Base-by-base conservation (phyloP, 2,797 vertebrate genomes). In the Momotus momota region DNA sequence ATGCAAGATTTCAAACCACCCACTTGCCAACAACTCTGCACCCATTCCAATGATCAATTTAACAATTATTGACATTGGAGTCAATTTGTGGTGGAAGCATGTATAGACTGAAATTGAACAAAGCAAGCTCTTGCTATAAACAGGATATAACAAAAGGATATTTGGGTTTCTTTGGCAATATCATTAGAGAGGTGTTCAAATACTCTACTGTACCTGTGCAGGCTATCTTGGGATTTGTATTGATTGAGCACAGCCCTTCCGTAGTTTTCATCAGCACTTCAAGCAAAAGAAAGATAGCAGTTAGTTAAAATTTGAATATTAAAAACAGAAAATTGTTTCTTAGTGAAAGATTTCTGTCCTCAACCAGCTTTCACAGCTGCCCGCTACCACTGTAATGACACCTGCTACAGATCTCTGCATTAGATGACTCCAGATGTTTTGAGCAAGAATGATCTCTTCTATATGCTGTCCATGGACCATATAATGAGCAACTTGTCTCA, bases 261-360 rank as follows among this genome's bases (percentile, higher is more conserved):
- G 23, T 98, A 99, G 97, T 99, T 99, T 95, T 99, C 98, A 90
- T 99, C 98, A 61, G 64, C 94, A 78, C 99, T 99, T 96, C 65
- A 96, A 96, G 73, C 18, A 96, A 95, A 96, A 97, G 17, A 75
- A 81, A 93, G 60, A 88, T 10, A 97, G 19, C 5, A 8, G 46
- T 92, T 94, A 43, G 18, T 79, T 83, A 86, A 92, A 77, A 87
- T 72, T 35, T 43, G 17, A 86, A 64, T 46, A 82, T 48, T 75
- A 85, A 81, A 94, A 81, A 69, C 3, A 88, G 25, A 46, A 70
- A 46, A 48, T 38, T 11, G 14, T 58, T 90, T 54, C 48, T 51
- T 80, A 33, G 62, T 26, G 89, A 71, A 92, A 71, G 9, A 72
- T 83, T 74, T 82, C 65, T 93, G 33, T 74, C 33, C 79, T 86